Evolutionary conservation across 2,113 vertebrate genomes (phyloP).

Genomic region (Zootoca vivipara): DNA sequence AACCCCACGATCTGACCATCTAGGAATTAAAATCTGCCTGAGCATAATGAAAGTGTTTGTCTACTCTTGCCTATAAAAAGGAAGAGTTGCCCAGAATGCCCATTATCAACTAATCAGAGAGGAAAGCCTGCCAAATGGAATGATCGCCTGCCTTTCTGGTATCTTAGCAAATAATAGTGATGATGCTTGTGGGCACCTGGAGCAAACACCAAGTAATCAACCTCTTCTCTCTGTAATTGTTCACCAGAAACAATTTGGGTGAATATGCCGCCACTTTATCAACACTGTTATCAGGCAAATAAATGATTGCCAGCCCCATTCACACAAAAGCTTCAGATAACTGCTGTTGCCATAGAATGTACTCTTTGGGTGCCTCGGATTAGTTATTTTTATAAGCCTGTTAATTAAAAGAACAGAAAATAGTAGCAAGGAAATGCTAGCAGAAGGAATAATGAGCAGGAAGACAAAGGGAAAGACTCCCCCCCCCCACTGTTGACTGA

Average conservation of each 20-base stretch:
- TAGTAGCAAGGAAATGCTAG: not conserved
- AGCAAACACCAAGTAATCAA: slow-evolving; percentile 62
- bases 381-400: slow-evolving; percentile 46
- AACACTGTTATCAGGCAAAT: slow-evolving; percentile 45
- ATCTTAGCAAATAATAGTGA: slow-evolving; percentile 29
- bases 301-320: slow-evolving; percentile 11
- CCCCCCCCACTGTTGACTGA: not conserved
- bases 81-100: slow-evolving; percentile 35
- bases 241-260: slow-evolving; percentile 50
- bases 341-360: slow-evolving; percentile 46
- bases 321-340: slow-evolving; percentile 42
- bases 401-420: slow-evolving; percentile 19
- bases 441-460: not conserved
- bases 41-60: slow-evolving; percentile 64
- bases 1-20: slow-evolving; percentile 44
- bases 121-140: slow-evolving; percentile 50
- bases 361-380: slow-evolving; percentile 28
- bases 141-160: slow-evolving; percentile 34
- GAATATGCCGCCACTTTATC: slow-evolving; percentile 46
- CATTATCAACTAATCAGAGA: slow-evolving; percentile 60
- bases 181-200: slow-evolving; percentile 36
- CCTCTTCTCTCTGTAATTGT: slow-evolving; percentile 54
- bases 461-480: not conserved
- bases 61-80: slow-evolving; percentile 53
- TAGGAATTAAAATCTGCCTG: slow-evolving; percentile 47